A percentile compares a stretch with the other conserved stretches of the same genome.
Conservation (phyloP, 2,113 vertebrate species). For the Vidua chalybeata region DNA sequence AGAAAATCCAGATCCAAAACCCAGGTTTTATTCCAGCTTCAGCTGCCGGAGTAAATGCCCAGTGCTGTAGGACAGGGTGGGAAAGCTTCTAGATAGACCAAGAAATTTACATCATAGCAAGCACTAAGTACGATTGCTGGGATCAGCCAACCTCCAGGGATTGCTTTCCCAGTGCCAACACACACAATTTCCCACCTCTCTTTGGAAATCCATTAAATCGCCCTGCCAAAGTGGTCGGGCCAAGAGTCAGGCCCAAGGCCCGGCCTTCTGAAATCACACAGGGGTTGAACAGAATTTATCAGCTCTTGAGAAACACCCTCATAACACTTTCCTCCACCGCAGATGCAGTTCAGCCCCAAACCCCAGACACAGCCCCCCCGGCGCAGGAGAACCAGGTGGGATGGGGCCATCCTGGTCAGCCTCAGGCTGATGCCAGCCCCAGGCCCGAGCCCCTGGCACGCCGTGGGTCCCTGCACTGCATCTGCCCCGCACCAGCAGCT, state of each 20-base stretch:
- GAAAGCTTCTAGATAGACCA: constrained; percentile 28
- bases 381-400: background rate
- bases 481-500: constrained; percentile 43
- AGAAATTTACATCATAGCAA: constrained; percentile 45
- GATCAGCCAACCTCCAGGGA: background rate
- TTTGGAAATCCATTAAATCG: background rate
- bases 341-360: background rate
- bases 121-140: background rate
- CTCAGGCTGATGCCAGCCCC: background rate
- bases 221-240: background rate
- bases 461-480: background rate
- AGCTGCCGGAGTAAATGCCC: background rate
- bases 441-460: fast-evolving
- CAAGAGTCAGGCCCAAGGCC: background rate
- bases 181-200: background rate
- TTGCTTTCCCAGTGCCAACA: background rate
- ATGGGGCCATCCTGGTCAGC: background rate
- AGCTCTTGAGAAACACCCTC: constrained; percentile 33
- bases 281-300: background rate
- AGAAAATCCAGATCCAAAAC: constrained; percentile 25
- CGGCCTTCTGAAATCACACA: background rate
- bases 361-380: fast-evolving
- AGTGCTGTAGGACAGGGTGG: background rate
- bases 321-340: background rate
- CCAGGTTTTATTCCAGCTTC: background rate